phyloP scores from a whole-genome alignment of 1,140 invertebrate genomes.

The Brachystomella parvula region DNA sequence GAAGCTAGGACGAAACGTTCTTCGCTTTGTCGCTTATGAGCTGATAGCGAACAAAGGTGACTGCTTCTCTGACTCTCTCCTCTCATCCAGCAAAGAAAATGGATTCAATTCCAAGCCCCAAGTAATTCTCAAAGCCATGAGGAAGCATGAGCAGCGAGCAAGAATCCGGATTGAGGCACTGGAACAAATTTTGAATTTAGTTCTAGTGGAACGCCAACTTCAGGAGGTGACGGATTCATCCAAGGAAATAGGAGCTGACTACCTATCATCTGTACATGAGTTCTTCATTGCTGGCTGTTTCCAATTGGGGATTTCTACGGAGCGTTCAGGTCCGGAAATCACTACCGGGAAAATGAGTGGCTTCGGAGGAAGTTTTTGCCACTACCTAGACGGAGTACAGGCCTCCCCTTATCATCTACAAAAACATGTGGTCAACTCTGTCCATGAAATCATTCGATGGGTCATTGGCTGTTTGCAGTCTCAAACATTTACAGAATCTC shows the following conservation, averaged over 20 bases:
- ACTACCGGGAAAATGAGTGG: slow-evolving; percentile 39
- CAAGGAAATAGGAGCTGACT: slow-evolving; percentile 27
- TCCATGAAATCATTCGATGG: slow-evolving; percentile 44
- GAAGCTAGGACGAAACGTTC: slow-evolving; percentile 23
- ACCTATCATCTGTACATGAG: slow-evolving; percentile 48
- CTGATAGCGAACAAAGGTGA: slow-evolving; percentile 20
- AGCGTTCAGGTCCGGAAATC: neutral
- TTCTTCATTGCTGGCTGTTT: slow-evolving; percentile 55
- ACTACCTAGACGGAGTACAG: slow-evolving; percentile 49
- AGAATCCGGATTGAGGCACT: slow-evolving; percentile 30
- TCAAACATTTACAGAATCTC: slow-evolving; percentile 19
- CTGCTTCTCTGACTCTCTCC: slow-evolving; percentile 19
- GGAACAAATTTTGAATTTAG: slow-evolving; percentile 21
- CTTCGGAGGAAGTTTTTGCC: slow-evolving; percentile 39
- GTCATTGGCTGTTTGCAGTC: slow-evolving; percentile 36
- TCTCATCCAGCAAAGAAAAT: neutral
- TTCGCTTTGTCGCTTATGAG: slow-evolving; percentile 27
- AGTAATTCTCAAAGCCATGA: slow-evolving; percentile 22
- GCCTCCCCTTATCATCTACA: slow-evolving; percentile 43
- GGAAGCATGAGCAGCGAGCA: slow-evolving; percentile 25
- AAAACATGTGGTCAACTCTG: slow-evolving; percentile 43
- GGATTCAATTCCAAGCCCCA: slow-evolving; percentile 25
- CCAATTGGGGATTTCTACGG: slow-evolving; percentile 44
- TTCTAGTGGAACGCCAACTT: slow-evolving; percentile 4
- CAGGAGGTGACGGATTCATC: neutral